Evolutionary conservation across 2,113 vertebrate species (phyloP).

Genomic region (Salvelinus alpinus): DNA sequence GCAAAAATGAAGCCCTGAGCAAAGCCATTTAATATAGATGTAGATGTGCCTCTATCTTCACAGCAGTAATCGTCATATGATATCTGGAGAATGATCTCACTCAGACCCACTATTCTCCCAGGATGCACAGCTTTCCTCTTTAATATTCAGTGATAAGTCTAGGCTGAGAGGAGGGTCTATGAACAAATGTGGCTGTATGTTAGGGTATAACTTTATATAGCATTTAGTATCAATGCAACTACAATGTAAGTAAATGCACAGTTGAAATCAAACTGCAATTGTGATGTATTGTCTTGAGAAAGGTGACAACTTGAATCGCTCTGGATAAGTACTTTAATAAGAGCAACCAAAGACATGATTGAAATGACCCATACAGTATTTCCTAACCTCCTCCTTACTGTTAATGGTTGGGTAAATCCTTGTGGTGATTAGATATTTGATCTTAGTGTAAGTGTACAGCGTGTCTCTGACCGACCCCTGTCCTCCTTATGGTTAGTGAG

Average conservation of each 20-base stretch:
- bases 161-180: not conserved
- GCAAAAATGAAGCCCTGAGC: not conserved
- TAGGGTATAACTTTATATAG: not conserved
- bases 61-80: not conserved
- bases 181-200: no score
- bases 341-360: not conserved
- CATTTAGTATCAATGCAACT: not conserved
- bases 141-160: not conserved
- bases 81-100: not conserved
- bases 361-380: not conserved
- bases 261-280: not conserved
- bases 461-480: not conserved
- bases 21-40: not conserved
- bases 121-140: not conserved
- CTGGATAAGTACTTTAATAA: not conserved
- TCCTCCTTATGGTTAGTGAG: not conserved
- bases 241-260: not conserved
- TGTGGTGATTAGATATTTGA: not conserved
- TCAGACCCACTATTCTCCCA: no score
- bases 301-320: conserved; percentile 1
- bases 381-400: no score
- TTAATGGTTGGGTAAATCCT: no score
- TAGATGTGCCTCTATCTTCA: not conserved
- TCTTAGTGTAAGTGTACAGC: not conserved
- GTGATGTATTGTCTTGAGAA: not conserved